These are phyloP conservation scores for Sarcophaga rosellei DNA, from an alignment of 2,888 invertebrate species.

Conservation along the genomic window DNA sequence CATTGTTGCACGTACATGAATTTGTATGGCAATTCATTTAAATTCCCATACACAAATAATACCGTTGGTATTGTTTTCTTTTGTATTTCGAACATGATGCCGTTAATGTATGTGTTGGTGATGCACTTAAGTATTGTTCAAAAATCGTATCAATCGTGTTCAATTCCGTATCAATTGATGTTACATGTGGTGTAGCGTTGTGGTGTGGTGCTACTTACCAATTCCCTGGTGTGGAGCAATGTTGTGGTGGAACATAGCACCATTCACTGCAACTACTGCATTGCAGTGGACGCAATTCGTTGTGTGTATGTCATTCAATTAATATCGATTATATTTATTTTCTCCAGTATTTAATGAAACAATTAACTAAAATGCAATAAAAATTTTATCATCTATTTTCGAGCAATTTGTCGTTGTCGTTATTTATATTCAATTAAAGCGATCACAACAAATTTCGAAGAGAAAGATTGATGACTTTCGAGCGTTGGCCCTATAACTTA, in stretches of 20 bases:
- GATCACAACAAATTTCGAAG: too few relatives aligned
- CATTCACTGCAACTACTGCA: too few relatives aligned
- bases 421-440: too few relatives aligned
- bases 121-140: too few relatives aligned
- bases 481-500: too few relatives aligned
- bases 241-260: too few relatives aligned
- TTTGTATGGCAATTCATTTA: background rate
- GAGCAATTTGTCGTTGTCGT: background rate
- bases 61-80: background rate
- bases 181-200: too few relatives aligned
- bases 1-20: too few relatives aligned
- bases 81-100: background rate
- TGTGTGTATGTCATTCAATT: conserved; percentile 2
- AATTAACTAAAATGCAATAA: conserved; percentile 52
- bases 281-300: background rate
- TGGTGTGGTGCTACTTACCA: too few relatives aligned
- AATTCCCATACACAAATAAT: conserved; percentile 12
- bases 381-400: conserved; percentile 35
- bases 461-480: too few relatives aligned
- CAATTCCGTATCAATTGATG: too few relatives aligned
- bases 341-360: conserved; percentile 40
- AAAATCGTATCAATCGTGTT: background rate
- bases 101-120: background rate
- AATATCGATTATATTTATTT: conserved; percentile 26
- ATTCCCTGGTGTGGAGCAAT: too few relatives aligned